Conservation (phyloP, 2,113 vertebrate genomes). For the Columbina picui region DNA sequence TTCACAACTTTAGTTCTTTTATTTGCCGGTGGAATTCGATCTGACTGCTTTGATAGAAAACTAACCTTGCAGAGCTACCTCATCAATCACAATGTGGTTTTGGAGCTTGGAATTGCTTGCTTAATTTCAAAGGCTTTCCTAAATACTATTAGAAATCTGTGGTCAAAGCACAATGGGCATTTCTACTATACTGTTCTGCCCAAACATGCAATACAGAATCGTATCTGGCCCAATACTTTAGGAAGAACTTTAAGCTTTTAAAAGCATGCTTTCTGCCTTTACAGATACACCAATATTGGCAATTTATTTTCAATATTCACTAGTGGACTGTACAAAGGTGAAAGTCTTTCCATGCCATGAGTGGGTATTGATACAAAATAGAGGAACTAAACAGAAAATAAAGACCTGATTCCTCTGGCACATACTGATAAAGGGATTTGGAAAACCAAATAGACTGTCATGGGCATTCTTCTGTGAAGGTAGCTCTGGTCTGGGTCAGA, state of each 20-base stretch:
- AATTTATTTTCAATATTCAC: not conserved
- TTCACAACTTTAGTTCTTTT: not conserved
- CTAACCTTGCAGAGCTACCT: not conserved
- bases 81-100: not conserved
- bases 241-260: not conserved
- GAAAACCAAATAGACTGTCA: not conserved
- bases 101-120: not conserved
- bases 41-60: not conserved
- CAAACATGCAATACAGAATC: not conserved
- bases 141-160: not conserved
- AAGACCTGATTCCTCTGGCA: not conserved
- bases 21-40: not conserved
- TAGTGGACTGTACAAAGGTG: not conserved
- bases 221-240: not conserved
- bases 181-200: not conserved
- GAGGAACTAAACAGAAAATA: not conserved
- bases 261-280: not conserved
- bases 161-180: not conserved
- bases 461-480: not conserved
- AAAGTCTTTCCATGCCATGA: not conserved
- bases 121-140: not conserved
- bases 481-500: not conserved
- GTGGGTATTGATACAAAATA: not conserved
- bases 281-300: not conserved
- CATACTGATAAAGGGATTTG: not conserved